phyloP scores from a whole-genome alignment of 2,113 vertebrate genomes.

The Corythaeola cristata region DNA sequence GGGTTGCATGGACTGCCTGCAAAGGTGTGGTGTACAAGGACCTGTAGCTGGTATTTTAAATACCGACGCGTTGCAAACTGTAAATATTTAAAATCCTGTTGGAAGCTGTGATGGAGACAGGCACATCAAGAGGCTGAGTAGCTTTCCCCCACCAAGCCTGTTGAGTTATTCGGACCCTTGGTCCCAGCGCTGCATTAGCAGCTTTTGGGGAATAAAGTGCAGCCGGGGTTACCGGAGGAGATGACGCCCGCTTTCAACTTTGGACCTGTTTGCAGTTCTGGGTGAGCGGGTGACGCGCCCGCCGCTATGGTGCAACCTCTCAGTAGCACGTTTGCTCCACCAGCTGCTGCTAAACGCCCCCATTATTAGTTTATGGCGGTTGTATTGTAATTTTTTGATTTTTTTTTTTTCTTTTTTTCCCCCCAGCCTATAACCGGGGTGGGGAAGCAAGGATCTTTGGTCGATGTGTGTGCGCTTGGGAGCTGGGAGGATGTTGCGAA shows the following conservation, averaged over 20 bases:
- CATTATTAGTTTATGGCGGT: neutral
- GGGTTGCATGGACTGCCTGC: neutral
- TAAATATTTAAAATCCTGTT: neutral
- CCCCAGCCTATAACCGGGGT: neutral
- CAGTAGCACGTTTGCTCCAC: neutral
- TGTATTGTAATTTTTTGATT: neutral
- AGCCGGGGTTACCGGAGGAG: neutral
- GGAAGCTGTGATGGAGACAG: neutral
- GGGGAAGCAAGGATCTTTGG: slow-evolving; percentile 63
- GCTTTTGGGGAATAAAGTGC: neutral
- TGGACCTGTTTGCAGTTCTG: neutral
- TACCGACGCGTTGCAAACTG: neutral
- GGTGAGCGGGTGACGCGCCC: neutral
- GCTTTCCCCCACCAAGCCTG: neutral
- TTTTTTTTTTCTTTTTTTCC: neutral
- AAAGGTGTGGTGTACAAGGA: rapidly evolving
- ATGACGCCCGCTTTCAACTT: neutral
- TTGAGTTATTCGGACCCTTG: neutral
- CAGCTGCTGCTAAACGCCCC: neutral
- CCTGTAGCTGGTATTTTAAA: neutral
- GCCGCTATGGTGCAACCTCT: neutral
- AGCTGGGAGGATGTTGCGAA: slow-evolving; percentile 72
- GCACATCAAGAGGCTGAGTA: rapidly evolving
- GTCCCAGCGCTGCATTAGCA: neutral
- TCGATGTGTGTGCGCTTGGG: neutral